Evolutionary conservation across 2,888 invertebrate genomes (phyloP).

Genomic region (Lymantria monacha): DNA sequence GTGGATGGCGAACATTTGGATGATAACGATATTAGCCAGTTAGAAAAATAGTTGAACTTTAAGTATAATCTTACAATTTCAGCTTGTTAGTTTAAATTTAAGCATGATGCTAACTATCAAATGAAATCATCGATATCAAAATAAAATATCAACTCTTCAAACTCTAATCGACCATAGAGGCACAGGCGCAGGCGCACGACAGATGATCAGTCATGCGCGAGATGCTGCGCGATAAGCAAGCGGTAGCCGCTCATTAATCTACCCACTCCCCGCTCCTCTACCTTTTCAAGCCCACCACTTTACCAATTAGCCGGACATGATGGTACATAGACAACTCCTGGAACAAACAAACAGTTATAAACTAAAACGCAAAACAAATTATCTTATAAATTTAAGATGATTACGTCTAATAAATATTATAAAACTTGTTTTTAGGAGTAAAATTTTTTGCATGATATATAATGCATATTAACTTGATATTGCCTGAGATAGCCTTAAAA

Average conservation of each 20-base stretch:
- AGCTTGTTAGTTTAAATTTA: no score
- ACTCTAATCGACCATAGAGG: constrained; percentile 52
- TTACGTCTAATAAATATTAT: background rate
- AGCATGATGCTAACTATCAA: no score
- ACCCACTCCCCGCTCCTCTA: constrained; percentile 64
- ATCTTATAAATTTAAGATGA: constrained; percentile 25
- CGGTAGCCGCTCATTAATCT: constrained; percentile 82
- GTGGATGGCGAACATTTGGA: no score
- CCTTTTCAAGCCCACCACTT: constrained; percentile 53
- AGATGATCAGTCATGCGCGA: constrained; percentile 82
- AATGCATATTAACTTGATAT: constrained; percentile 22
- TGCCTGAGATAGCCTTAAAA: constrained; percentile 2
- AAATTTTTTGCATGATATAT: constrained; percentile 11
- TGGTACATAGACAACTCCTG: constrained; percentile 60
- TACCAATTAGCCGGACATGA: constrained; percentile 76
- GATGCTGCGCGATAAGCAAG: constrained; percentile 76
- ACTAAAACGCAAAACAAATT: constrained; percentile 33
- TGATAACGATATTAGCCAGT: no score
- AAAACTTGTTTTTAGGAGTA: background rate
- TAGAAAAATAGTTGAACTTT: no score
- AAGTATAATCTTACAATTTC: no score
- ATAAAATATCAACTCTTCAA: constrained; percentile 20
- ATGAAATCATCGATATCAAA: constrained; percentile 6
- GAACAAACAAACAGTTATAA: constrained; percentile 53
- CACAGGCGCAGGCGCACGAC: constrained; percentile 74